phyloP scores from a whole-genome alignment of 2,888 invertebrate species.

The Alloplasta piceator region DNA sequence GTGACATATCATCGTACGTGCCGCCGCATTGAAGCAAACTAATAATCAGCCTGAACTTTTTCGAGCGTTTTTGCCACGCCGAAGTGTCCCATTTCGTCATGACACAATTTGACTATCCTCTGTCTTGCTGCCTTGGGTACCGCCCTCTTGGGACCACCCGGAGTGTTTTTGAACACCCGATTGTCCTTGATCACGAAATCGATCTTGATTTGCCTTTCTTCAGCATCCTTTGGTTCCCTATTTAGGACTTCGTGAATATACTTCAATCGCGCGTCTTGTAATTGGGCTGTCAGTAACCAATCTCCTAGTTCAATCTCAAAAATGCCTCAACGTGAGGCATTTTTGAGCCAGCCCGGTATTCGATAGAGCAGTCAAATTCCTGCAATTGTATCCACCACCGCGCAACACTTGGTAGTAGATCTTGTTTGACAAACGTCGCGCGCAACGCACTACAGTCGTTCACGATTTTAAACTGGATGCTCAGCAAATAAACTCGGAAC shows the following conservation, averaged over 20 bases:
- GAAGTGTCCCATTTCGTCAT: conserved; percentile 66
- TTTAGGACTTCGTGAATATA: conserved; percentile 57
- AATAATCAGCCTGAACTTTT: conserved; percentile 62
- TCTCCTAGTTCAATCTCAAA: conserved; percentile 68
- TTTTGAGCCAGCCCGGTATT: conserved; percentile 64
- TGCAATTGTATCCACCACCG: conserved; percentile 64
- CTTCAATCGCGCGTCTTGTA: conserved; percentile 44
- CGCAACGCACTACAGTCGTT: conserved; percentile 47
- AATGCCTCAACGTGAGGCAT: conserved; percentile 78
- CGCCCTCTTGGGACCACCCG: conserved; percentile 43
- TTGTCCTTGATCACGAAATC: conserved; percentile 42
- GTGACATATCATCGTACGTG: conserved; percentile 56
- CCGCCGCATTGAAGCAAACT: conserved; percentile 63
- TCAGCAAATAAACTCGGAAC: conserved; percentile 76
- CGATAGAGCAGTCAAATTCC: conserved; percentile 67
- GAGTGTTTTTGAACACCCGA: conserved; percentile 47
- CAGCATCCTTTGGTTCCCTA: conserved; percentile 22
- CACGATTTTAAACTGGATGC: conserved; percentile 70
- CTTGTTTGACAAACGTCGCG: conserved; percentile 35
- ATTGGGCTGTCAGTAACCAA: conserved; percentile 60
- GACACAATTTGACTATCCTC: conserved; percentile 46
- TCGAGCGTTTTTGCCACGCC: conserved; percentile 61
- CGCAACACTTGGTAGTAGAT: conserved; percentile 42
- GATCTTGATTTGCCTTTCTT: conserved; percentile 30
- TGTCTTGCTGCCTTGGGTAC: conserved; percentile 39